Evolutionary conservation across 2,888 invertebrate genomes (phyloP), one percentile per base, ranked within the genome.

Genomic region (Acanthosoma haemorrhoidale): DNA sequence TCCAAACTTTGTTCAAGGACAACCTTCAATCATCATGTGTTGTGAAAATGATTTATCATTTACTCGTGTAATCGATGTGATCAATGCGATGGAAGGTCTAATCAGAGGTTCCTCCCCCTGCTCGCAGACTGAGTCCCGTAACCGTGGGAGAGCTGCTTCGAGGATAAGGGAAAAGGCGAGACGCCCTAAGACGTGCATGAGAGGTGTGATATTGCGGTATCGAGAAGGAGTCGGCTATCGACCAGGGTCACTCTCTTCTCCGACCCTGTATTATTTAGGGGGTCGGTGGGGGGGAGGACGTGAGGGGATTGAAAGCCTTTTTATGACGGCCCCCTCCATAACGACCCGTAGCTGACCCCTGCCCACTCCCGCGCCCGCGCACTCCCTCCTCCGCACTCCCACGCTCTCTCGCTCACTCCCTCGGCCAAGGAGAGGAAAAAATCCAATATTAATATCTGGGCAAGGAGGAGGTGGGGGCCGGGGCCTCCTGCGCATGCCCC

Each of bases 231-330:
- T 25, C 29, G 43, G n/a, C 41, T 64, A 64, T 64, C 64, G 64
- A 64, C 64, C 64, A 43, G 64, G 64, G 64, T 64, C 64, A 64
- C 41, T 64, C 64, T 32, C n/a, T 41, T 18, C 34, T 36, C 61
- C 36, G 61, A 61, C 64, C 64, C 64, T 64, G 41, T 64, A 64
- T 64, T 64, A 64, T 64, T 64, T 64, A 64, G 64, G 29, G 29
- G 64, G 51, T 32, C 41, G 1, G 4, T 11, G 16, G 51, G 67
- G 51, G 18, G 31, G 16, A 18, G 36, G 67, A 60, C 60, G 60
- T 60, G 60, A 60, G 57, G 67, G 67, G 67, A 67, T 67, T 67
- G 67, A 67, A 67, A 67, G 67, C 67, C 67, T 67, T 67, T 67
- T 67, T 67, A 67, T 67, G 67, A 67, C 67, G 67, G 41, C 31